Evolutionary conservation across 2,888 invertebrate species (phyloP), one percentile per base, ranked within the genome.

Genomic region (Lathronympha strigana): DNA sequence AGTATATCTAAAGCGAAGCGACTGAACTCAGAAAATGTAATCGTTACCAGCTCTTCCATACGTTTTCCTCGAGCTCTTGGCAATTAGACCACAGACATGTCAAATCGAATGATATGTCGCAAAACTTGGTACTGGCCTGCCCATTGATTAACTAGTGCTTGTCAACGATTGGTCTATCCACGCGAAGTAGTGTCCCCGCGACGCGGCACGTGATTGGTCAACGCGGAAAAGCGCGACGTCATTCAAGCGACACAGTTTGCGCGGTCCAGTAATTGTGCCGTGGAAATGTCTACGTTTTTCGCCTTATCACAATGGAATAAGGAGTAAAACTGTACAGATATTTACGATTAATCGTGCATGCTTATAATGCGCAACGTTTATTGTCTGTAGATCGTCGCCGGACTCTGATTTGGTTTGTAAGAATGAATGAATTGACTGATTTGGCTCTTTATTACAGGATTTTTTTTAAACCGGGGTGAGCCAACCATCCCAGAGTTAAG

Each of bases 191-290:
- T 23, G 47, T 23, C 47, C 47, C 11, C 47, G n/a, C 33, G 33
- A 6, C 6, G 15, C 1, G 47, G 11, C 4, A 23, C 13, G 47
- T 8, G 23, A 47, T 47, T 47, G 47, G 47, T 47, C 47, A n/a
- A n/a, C 23, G 47, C 13, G 47, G 47, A 47, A 47, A 47, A 47
- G 47, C 13, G 47, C 47, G 23, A 47, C 21, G 47, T 47, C 47
- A 47, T 47, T 47, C 19, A 47, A 4, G 23, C 47, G 13, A 45
- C 45, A 38, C 15, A 38, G 38, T 45, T 21, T 13, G 23, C 47
- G 23, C 17, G 47, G 23, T 43, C 21, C 21, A 43, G 43, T 47
- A 47, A 47, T 23, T 47, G 43, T 43, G 8, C 23, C 47, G 47
- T 47, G 47, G 47, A 47, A 47, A 47, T 23, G 23, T 45, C 11